Base-by-base conservation (phyloP, 2,797 vertebrate species). In the Macrochelys suwanniensis region DNA sequence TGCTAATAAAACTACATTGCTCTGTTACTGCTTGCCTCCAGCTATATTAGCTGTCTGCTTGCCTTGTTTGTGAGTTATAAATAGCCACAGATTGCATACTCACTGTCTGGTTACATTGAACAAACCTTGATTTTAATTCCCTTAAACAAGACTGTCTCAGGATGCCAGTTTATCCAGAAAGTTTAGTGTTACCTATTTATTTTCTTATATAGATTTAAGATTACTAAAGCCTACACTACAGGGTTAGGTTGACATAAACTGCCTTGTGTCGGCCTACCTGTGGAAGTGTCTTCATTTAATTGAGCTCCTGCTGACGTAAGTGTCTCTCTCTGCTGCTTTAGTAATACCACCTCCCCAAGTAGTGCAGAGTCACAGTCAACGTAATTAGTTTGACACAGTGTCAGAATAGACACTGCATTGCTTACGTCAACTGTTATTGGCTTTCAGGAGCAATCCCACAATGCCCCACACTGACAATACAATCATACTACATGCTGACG, bases 21-120 rank as follows among this genome's bases (percentile, higher is more conserved):
- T 96, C 87, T 95, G 89, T 95, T 97, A 82, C 94, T 92, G 95
- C 90, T 93, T 85, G 96, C 97, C 96, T 84, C 84, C 94, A 94
- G 97, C 97, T 96, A 78, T 86, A 92, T 95, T 94, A 92, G 94
- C 95, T 97, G 97, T 96, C 97, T 96, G 93, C 91, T 95, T 59
- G 89, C 89, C 91, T 95, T 97, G 97, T 95, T 97, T 96, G 93
- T 85, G 96, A 95, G 96, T 94, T 98, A 98, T 97, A 98, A 98
- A 98, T 97, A 98, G 96, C 91, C 92, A 86, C 74, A 84, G 86
- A 89, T 85, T 97, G 94, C 95, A 94, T 85, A 93, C 82, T 95
- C 89, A 79, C 96, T 97, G 97, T 97, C 97, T 95, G 85, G 3
- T 95, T 94, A 68, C 90, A 95, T 96, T 92, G 92, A 89, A 56